Evolutionary conservation across 2,113 vertebrate genomes (phyloP).

Genomic region (Meleagris gallopavo): DNA sequence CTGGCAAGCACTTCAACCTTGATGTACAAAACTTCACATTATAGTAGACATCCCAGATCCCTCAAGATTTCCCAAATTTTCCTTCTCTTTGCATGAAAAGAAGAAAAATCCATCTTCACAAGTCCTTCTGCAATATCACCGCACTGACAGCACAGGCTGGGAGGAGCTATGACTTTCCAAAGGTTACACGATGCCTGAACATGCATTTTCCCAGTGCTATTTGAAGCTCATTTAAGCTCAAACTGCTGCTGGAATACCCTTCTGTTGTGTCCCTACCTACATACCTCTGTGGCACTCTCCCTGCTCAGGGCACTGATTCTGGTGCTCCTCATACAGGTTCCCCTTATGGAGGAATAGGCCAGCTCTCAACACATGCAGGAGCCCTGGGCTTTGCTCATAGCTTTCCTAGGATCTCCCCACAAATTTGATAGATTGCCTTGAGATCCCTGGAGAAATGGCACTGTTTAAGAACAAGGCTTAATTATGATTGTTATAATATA

Average conservation of each 20-base stretch:
- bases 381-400: background rate
- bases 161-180: background rate
- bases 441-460: constrained; percentile 54
- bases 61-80: background rate
- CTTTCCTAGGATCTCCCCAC: constrained; percentile 8
- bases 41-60: background rate
- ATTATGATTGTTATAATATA: constrained; percentile 70
- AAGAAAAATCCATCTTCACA: background rate
- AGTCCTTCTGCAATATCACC: background rate
- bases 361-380: background rate
- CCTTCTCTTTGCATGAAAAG: background rate
- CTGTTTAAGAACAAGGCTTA: constrained; percentile 68
- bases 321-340: background rate
- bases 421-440: constrained; percentile 51
- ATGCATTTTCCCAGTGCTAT: background rate
- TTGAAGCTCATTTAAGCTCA: background rate
- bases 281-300: background rate
- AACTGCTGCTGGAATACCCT: background rate
- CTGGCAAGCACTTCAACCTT: background rate
- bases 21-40: background rate
- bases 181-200: background rate
- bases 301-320: background rate
- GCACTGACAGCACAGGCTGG: background rate
- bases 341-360: background rate
- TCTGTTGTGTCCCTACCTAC: background rate